phyloP scores from a whole-genome alignment of 2,113 vertebrate genomes.

The Felis catus region F.catus_Fca126_mat1.0 CM031411.1:94461501-94462000 shows the following conservation, averaged over 20 bases:
- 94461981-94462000: background rate
- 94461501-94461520: no score
- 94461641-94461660: no score
- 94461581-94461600: background rate
- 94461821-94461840: background rate
- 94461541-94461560: no score
- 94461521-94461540: no score
- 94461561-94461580: no score
- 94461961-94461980: background rate
- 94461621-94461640: no score
- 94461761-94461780: background rate
- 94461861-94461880: background rate
- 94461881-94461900: background rate
- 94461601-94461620: background rate
- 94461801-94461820: background rate
- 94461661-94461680: no score
- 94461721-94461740: background rate
- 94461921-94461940: background rate
- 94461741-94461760: background rate
- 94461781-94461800: background rate
- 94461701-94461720: no score
- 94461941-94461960: background rate
- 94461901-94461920: background rate
- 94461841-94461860: background rate
- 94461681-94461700: background rate